Conservation (phyloP, 2,888 invertebrate genomes). For the Stegana nigrithorax region DNA sequence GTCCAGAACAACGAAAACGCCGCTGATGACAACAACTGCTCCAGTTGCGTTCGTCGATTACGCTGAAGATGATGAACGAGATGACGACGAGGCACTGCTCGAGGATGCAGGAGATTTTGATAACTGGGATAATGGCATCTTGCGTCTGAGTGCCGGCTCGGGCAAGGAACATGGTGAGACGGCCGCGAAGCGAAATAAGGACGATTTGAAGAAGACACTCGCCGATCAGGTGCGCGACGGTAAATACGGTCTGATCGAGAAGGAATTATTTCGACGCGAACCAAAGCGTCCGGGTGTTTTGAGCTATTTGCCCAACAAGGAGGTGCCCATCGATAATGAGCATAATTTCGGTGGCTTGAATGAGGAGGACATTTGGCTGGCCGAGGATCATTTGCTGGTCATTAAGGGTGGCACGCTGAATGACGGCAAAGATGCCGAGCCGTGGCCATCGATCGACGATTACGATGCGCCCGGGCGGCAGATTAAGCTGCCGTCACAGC, state of each 20-base stretch:
- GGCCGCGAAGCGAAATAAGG: conserved; percentile 67
- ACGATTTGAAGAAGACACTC: conserved; percentile 85
- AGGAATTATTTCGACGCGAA: conserved; percentile 80
- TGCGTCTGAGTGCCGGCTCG: conserved; percentile 78
- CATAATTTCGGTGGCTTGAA: conserved; percentile 84
- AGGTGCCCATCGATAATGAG: conserved; percentile 83
- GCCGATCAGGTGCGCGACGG: conserved; percentile 92
- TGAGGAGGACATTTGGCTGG: conserved; percentile 89
- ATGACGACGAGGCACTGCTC: conserved; percentile 64
- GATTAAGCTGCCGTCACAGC: conserved; percentile 85
- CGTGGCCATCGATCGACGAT: conserved; percentile 86
- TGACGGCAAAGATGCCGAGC: conserved; percentile 68
- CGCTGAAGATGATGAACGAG: conserved; percentile 29
- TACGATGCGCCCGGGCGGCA: conserved; percentile 86
- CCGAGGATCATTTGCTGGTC: conserved; percentile 88
- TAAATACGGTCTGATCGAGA: conserved; percentile 89
- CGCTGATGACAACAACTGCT: not conserved
- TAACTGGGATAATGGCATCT: conserved; percentile 76
- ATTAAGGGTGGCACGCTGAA: conserved; percentile 81
- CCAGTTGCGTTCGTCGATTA: not conserved
- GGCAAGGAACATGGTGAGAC: conserved; percentile 72
- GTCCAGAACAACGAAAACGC: too few species aligned
- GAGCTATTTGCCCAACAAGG: conserved; percentile 83
- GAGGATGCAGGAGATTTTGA: conserved; percentile 66
- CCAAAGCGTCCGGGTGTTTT: conserved; percentile 84